Evolutionary conservation across 2,113 vertebrate species (phyloP).

Genomic region (Pteronura brasiliensis): DNA sequence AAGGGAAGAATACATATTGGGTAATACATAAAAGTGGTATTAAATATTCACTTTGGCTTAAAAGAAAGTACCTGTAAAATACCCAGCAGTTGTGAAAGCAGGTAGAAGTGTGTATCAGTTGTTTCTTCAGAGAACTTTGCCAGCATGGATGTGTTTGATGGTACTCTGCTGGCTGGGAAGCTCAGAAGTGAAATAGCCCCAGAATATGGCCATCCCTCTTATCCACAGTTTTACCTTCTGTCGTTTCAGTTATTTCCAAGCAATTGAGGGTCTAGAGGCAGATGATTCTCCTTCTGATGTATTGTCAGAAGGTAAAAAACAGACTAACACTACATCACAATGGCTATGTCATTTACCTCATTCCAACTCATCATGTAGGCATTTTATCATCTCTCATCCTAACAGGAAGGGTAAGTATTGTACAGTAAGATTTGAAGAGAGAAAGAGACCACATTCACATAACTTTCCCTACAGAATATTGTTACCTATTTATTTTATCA

Average conservation of each 20-base stretch:
- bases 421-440: background rate
- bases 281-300: background rate
- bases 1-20: constrained; percentile 1
- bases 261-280: background rate
- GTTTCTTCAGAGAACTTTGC: background rate
- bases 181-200: background rate
- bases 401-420: background rate
- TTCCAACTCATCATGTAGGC: background rate
- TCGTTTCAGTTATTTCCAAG: background rate
- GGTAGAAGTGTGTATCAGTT: background rate
- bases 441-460: background rate
- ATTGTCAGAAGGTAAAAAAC: background rate
- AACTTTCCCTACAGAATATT: background rate
- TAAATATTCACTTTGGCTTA: constrained; percentile 26
- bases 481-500: background rate
- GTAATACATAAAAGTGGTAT: background rate
- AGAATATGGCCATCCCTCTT: background rate
- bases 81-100: background rate
- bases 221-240: background rate
- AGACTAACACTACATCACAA: background rate
- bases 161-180: constrained; percentile 32
- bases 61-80: background rate
- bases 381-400: background rate
- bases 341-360: background rate
- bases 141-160: constrained; percentile 11